Base-by-base conservation (phyloP, 2,888 invertebrate species). In the Yponomeuta plumbellus region DNA sequence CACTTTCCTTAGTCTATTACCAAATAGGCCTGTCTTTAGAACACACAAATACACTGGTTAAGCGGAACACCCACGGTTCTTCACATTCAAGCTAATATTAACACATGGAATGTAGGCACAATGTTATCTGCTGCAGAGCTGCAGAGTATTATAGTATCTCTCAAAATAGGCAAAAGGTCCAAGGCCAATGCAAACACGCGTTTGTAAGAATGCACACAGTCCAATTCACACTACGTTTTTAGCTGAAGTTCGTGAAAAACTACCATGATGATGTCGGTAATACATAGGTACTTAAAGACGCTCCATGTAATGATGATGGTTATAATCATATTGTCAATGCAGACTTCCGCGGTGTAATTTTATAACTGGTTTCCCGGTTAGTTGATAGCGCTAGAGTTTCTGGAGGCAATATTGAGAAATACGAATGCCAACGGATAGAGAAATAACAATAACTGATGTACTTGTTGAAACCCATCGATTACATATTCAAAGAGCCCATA, bases 181-280 rank as follows among this genome's bases (percentile, higher is more conserved):
- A 65, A 22, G 17, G 11, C 21, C 13, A 65, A 17, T 39, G 65
- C 65, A 65, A 65, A 65, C 65, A 65, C 10, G 26, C 20, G 26
- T 17, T 52, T 44, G 65, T 57, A 57, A n/a, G 23, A 11, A 26
- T 65, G 56, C 57, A 57, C 77, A 75, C 74, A 80, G 76, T 76
- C 82, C 84, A 89, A 89, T 89, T 89, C 83, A 88, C 88, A 89
- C 88, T 78, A 80, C 78, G 81, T 85, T 77, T 86, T 88, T 88
- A 90, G 86, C 89, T 86, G 83, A 85, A 83, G 80, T 86, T 87
- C 76, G 89, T 86, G 89, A 90, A 90, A 86, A 84, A 82, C 83
- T 81, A 86, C 84, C 79, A 81, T 86, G 87, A 88, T 87, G 82
- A 88, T 88, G 84, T 74, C 80, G 86, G 84, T 87, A 87, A 88